These are phyloP conservation scores for Cyprinodon tularosa DNA, from an alignment of 2,113 vertebrate genomes.

Conservation along the genomic window DNA sequence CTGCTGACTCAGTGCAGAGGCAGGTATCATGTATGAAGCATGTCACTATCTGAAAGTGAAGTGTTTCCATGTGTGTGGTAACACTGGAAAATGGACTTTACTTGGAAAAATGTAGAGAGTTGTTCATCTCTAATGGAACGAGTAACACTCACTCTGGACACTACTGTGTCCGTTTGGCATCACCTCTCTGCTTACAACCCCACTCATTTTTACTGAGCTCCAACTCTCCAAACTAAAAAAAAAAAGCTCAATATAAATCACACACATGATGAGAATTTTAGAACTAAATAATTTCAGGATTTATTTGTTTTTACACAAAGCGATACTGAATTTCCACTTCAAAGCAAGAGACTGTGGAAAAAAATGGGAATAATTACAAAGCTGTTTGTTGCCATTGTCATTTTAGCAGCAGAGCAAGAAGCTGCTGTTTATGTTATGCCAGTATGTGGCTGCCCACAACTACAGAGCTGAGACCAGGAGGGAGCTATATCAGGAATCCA, in stretches of 20 bases:
- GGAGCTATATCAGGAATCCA: not conserved
- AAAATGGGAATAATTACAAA: constrained; percentile 40
- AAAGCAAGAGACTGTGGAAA: constrained; percentile 28
- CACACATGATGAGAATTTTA: constrained; percentile 31
- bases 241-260: constrained; percentile 36
- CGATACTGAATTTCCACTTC: constrained; percentile 17
- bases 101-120: constrained; percentile 25
- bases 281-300: constrained; percentile 30
- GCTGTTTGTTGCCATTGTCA: constrained; percentile 28
- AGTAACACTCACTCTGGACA: constrained; percentile 53
- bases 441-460: constrained; percentile 5
- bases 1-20: constrained; percentile 37
- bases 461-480: constrained; percentile 3
- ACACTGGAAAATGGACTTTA: constrained; percentile 14
- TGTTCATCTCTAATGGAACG: constrained; percentile 25
- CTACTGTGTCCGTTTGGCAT: constrained; percentile 5
- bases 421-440: constrained; percentile 20
- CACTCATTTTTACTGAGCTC: constrained; percentile 27
- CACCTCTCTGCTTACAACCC: not conserved
- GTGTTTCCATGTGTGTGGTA: constrained; percentile 17
- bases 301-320: constrained; percentile 26
- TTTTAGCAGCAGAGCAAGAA: constrained; percentile 26
- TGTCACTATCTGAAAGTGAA: constrained; percentile 12
- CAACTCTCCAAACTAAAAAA: constrained; percentile 26
- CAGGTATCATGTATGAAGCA: constrained; percentile 3